Evolutionary conservation across 2,888 invertebrate species (phyloP), one percentile per base, ranked within the genome.

Genomic region (Drosophila mercatorum): DNA sequence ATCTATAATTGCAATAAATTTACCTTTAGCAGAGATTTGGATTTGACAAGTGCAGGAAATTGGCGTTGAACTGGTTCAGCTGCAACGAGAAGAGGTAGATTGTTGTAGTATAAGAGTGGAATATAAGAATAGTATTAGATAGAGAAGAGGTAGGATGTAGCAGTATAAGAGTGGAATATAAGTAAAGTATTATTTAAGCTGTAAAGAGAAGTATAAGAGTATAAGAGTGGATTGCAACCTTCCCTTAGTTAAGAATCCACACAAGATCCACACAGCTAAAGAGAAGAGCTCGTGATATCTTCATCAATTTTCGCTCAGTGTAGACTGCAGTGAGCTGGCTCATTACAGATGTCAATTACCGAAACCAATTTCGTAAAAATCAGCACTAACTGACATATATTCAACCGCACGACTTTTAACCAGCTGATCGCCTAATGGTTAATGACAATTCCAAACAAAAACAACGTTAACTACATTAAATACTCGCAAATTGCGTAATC

Each of bases 331-430:
- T 76, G 38, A 57, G 52, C 41, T 8, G 60, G 51, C 61, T 57
- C 61, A 65, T 80, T 71, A 44, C 44, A 26, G 38, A 66, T 28
- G 60, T 55, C 76, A 71, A 79, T 77, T 77, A 77, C 47, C 58
- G 41, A 58, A 75, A 17, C 31, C 57, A 61, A 64, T 74, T 75
- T n/a, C 22, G 41, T 63, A 70, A 70, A 70, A 75, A 66, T 56
- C 66, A 62, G 46, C 66, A 17, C 28, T 38, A 63, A 63, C 43
- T 80, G 80, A 65, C 80, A 78, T 64, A 57, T 73, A 65, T 34
- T 53, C 67, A 62, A 46, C 53, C 62, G 81, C 81, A 82, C 84
- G 85, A 82, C 68, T 87, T 68, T 72, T 53, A 51, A 46, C 65
- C 56, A 55, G 65, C 66, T 53, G 80, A 71, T 75, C 72, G 68